phyloP scores from a whole-genome alignment of 2,113 vertebrate species.

The Platanista minor region DNA sequence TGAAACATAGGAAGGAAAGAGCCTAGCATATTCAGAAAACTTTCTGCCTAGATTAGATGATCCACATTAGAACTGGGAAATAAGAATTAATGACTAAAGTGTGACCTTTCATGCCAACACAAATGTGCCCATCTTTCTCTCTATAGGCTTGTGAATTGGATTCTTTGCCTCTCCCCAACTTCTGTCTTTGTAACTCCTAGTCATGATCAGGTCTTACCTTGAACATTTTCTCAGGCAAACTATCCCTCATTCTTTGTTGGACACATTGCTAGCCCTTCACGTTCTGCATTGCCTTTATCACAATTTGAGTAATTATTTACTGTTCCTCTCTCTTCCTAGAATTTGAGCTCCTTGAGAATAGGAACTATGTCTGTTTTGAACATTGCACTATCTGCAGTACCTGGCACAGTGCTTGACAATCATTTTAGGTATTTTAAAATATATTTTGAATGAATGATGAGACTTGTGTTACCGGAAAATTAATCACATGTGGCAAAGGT shows the following conservation, averaged over 20 bases:
- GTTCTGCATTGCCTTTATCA: not conserved
- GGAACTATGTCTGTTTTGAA: not conserved
- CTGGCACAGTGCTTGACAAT: not conserved
- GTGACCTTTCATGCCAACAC: not conserved
- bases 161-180: not conserved
- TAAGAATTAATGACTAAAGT: not conserved
- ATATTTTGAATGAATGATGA: conserved; percentile 9
- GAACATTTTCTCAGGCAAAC: not conserved
- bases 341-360: not conserved
- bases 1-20: not conserved
- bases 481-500: not conserved
- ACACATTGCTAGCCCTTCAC: not conserved
- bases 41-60: not conserved
- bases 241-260: not conserved
- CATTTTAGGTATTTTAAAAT: not conserved
- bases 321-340: not conserved
- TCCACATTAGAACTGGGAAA: not conserved
- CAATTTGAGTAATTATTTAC: not conserved
- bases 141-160: not conserved
- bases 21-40: not conserved
- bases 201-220: not conserved
- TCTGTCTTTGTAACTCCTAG: not conserved
- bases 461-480: not conserved
- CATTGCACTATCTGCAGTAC: not conserved
- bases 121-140: not conserved